Evolutionary conservation across 2,113 vertebrate species (phyloP), one percentile per base, ranked within the genome.

Genomic region (Sphyrna mokarran): DNA sequence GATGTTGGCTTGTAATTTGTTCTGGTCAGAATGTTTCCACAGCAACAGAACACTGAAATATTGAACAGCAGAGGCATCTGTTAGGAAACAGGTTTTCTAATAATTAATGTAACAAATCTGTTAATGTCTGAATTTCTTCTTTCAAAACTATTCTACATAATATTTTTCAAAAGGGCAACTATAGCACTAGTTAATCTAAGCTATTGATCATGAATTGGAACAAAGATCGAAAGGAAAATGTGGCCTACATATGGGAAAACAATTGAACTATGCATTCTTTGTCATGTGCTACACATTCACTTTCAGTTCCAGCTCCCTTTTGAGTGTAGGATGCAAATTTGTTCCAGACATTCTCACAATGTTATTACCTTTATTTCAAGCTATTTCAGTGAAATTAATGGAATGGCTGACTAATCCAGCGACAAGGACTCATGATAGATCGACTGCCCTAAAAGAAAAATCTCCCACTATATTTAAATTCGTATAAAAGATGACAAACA

Each of bases 31-130:
- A 7, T 66, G 89, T 93, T 93, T 37, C 89, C 89, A 93, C 61
- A 93, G 58, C 61, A 93, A 93, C 89, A 66, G n/a, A 37, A 37
- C 61, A 66, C 33, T 93, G 89, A 93, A 93, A 66, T 66, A 40
- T 37, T 66, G 89, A 66, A 93, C 61, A 93, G 89, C 80, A 68
- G 4, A 93, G 63, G 5, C 33, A 3, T 68, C 89, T 68, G 63
- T 66, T 23, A 29, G 4, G 13, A 33, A 90, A 61, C 23, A 61
- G 33, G 18, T 22, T n/a, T 63, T 93, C 22, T 37, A 63, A 93
- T 93, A 20, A 68, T 37, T 68, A 8, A 68, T 22, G 20, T 6
- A 90, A 83, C 86, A 89, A 89, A 89, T 14, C 14, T 18, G 66
- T 93, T 93, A 61, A 37, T 20, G 61, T 37, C n/a, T 68, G 16